Evolutionary conservation across 2,797 vertebrate genomes (phyloP).

Genomic region (Megaceryle alcyon): DNA sequence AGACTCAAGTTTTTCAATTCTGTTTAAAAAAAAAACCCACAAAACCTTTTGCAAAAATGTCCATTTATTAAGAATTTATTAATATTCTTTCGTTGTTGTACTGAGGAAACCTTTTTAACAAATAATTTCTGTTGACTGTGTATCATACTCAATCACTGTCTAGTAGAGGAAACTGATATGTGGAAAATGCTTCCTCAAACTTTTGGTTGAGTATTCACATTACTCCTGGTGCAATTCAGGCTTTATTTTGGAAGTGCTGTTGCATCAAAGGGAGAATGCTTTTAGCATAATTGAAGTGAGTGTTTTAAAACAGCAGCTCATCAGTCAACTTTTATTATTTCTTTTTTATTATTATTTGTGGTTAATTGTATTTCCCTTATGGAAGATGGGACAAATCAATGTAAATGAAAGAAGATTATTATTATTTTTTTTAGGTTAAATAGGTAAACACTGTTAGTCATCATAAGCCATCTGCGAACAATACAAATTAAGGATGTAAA

Average conservation of each 20-base stretch:
- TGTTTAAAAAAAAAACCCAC: neutral
- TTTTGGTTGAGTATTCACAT: slow-evolving; percentile 75
- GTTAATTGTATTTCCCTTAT: slow-evolving; percentile 72
- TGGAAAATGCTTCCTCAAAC: slow-evolving; percentile 30
- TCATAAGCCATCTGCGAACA: neutral
- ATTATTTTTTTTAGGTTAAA: slow-evolving; percentile 4
- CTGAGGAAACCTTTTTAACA: neutral
- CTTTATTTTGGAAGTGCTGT: slow-evolving; percentile 72
- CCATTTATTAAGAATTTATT: neutral
- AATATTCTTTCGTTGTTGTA: neutral
- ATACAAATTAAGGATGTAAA: slow-evolving; percentile 7
- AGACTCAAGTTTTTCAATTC: neutral
- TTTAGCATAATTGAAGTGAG: slow-evolving; percentile 81
- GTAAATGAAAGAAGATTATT: slow-evolving; percentile 29
- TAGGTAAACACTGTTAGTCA: slow-evolving; percentile 12
- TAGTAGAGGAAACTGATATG: neutral
- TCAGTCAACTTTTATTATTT: slow-evolving; percentile 60
- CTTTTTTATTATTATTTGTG: slow-evolving; percentile 56
- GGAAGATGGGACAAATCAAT: slow-evolving; percentile 66
- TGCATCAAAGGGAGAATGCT: slow-evolving; percentile 70
- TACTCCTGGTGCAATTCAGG: slow-evolving; percentile 69
- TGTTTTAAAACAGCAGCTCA: slow-evolving; percentile 73
- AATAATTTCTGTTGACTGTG: neutral
- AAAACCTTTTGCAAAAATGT: neutral
- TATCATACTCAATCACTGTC: neutral